Evolutionary conservation across 2,888 invertebrate genomes (phyloP), one percentile per base, ranked within the genome.

Genomic region (Leucania comma): DNA sequence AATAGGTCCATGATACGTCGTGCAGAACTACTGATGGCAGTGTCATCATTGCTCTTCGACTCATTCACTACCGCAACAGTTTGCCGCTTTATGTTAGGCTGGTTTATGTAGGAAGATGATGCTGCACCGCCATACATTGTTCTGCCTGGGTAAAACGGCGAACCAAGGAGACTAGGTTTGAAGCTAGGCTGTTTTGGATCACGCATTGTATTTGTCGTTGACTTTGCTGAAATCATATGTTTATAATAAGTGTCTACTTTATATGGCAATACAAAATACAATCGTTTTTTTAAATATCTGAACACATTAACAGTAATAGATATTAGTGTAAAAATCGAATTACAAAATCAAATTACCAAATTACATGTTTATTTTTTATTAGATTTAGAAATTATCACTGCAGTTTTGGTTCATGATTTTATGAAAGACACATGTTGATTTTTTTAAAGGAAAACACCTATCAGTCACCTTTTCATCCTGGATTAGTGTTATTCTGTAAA

Each of bases 1-100:
- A 99, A 94, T 8, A 98, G 96, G 85, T 98, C 97, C 86, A 99
- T 93, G 79, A 99, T 98, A 78, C 97, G 96, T 84, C 97, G 97
- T 0, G 98, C 97, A 6, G 98, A 98, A 79, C 97, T 96, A 88
- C 98, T 98, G 91, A 98, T 96, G 17, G 84, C 84, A 50, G 88
- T 86, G 74, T 88, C 89, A 32, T 88, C 87, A 69, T 74, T 88
- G 57, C 77, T 86, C 3, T 79, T 85, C 2, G 88, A 78, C 65
- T 92, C 87, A 69, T 90, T 90, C 38, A 93, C 90, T 35, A 84
- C 67, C 9, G 91, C 84, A 12, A 79, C 83, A 72, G 89, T 90
- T 61, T 87, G 86, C 48, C 90, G 87, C 68, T 88, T 90, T 20
- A 93, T 91, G 81, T 92, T 92, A 51, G 92, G 90, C 58, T 92